Evolutionary conservation across 1,140 invertebrate species (phyloP), one percentile per base, ranked within the genome.

Genomic region (Drosophila nigrodunni): DNA sequence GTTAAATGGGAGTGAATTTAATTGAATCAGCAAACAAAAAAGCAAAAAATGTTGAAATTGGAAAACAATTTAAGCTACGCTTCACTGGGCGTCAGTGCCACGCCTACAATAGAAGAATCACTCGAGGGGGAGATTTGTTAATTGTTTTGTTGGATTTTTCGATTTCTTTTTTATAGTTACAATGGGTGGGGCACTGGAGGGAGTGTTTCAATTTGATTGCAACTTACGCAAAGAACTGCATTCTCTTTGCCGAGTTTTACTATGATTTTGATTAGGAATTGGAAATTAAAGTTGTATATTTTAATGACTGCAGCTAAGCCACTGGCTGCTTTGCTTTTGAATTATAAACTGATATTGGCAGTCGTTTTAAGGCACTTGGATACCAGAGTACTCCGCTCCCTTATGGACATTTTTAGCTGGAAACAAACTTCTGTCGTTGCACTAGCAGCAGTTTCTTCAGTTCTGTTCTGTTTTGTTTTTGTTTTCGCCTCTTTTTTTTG

Each of bases 151-250:
- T 46, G 21, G 10, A n/a, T 13, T 64, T 37, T 57, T 35, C 37
- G 47, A 55, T 41, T 10, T 13, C 5, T 71, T 80, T 47, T 74
- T 77, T 21, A 74, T 41, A 76, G 35, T 76, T 79, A 35, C 37
- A 34, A 8, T 10, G 10, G 18, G 11, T n/a, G 35, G 10, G 34
- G 15, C 37, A 7, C 2, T 2, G 9, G 3, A 25, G 15, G 13
- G 8, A 50, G 21, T 10, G 10, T 18, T 35, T n/a, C 13, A 6
- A 15, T 61, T 61, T 61, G 11, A 61, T 61, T 11, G 35, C 10
- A 52, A 88, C 85, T 88, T 58, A 88, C 83, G 62, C 83, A 69
- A 88, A 88, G 57, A 88, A 77, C 58, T 89, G 74, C 80, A 88
- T 88, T 72, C 44, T 61, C n/a, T 21, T 60, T 44, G 52, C 21